Evolutionary conservation across 2,888 invertebrate genomes (phyloP), one percentile per base, ranked within the genome.

Genomic region (Adineta ricciae): DNA sequence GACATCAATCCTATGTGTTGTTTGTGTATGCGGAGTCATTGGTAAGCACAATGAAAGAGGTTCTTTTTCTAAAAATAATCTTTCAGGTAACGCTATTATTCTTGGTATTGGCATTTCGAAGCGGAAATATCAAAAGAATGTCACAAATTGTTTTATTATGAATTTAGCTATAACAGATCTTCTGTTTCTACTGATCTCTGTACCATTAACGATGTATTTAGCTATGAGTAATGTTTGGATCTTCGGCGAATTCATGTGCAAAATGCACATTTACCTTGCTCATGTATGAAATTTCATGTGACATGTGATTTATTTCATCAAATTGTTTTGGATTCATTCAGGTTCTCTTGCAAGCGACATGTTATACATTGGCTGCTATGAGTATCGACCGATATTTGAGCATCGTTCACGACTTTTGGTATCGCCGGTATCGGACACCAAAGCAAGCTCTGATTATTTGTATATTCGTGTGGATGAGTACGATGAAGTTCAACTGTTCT

Each of bases 91-190:
- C 27, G 52, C 52, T 1, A 36, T 85, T 46, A 84, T 85, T 16
- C 41, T 85, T 73, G 27, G 52, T 56, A 41, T 85, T 41, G 85
- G 73, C 9, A 49, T 85, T 7, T 49, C 7, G 32, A 73, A 73
- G 32, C 83, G 73, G 49, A 85, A 84, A 46, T 36, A 83, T 56
- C 52, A 56, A 36, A 52, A 85, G 32, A 56, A 32, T 64, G 82
- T 85, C 21, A 85, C 85, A n/a, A 85, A 84, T 82, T 85, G 83
- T 38, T 85, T 78, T 41, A 85, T 85, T 50, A 83, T 84, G 27
- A 85, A 85, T 56, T 84, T 85, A 46, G 85, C 85, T 11, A 78
- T 85, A 32, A 85, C 85, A 21, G 85, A 85, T 72, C 54, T 85
- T 52, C n/a, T 85, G 1, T 85, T 85, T 84, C 36, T 84, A 24